Conservation (phyloP, 2,888 invertebrate species). For the Galeruca laticollis region DNA sequence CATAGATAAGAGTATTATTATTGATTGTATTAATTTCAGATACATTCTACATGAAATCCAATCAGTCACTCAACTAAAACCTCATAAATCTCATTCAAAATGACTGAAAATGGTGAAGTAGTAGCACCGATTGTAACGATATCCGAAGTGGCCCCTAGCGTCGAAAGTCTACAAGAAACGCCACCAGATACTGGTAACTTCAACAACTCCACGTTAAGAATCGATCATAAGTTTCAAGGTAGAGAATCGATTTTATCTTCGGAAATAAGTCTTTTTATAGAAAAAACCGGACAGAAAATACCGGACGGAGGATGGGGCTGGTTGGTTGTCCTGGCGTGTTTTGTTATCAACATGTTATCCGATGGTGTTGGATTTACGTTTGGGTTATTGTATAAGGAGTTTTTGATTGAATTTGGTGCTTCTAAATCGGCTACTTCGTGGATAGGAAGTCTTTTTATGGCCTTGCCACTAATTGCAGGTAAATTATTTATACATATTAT, state of each 20-base stretch:
- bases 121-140: conserved; percentile 42
- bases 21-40: neutral
- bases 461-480: conserved; percentile 73
- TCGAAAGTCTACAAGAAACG: conserved; percentile 33
- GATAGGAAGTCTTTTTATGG: conserved; percentile 57
- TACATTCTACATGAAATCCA: conserved; percentile 1
- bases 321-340: conserved; percentile 88
- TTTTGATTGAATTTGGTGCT: conserved; percentile 69
- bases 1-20: neutral
- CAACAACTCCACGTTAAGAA: conserved; percentile 20
- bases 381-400: conserved; percentile 89
- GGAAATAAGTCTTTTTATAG: conserved; percentile 48
- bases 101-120: conserved; percentile 15
- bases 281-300: conserved; percentile 68
- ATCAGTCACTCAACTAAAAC: neutral
- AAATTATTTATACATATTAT: too few species aligned
- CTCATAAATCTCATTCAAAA: neutral
- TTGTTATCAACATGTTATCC: conserved; percentile 88
- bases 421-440: conserved; percentile 78
- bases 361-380: conserved; percentile 95
- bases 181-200: conserved; percentile 14
- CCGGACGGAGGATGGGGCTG: conserved; percentile 92
- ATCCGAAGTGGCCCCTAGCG: conserved; percentile 41
- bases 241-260: conserved; percentile 51
- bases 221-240: conserved; percentile 41